A percentile compares a stretch with the other conserved stretches of the same genome.
These are phyloP conservation scores for Drosophila vallismaia DNA, from an alignment of 2,888 invertebrate genomes.

Conservation along the genomic window DNA sequence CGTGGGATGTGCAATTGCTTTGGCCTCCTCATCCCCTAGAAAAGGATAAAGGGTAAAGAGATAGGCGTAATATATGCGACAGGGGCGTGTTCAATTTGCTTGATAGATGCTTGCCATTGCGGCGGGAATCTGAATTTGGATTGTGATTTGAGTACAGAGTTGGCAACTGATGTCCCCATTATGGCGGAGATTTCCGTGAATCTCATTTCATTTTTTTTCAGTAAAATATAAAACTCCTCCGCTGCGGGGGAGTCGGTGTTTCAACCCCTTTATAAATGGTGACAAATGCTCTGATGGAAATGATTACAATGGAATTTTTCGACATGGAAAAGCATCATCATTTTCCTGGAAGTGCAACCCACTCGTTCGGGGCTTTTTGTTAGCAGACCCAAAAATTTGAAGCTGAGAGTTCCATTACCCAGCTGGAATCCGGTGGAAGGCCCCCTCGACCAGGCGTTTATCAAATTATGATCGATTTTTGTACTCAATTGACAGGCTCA, in stretches of 20 bases:
- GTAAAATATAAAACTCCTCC: constrained; percentile 1
- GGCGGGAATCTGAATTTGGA: constrained; percentile 32
- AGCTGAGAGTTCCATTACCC: constrained; percentile 15
- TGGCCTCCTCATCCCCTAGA: not conserved
- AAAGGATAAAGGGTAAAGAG: constrained; percentile 45
- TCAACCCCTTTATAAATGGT: constrained; percentile 21
- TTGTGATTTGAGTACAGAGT: constrained; percentile 37
- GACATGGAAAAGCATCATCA: constrained; percentile 11
- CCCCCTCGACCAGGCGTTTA: constrained; percentile 55
- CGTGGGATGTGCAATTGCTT: constrained; percentile 47
- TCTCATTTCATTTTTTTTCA: constrained; percentile 28
- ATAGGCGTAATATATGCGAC: constrained; percentile 47
- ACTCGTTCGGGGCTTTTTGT: constrained; percentile 2
- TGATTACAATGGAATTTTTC: constrained; percentile 28
- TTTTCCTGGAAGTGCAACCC: constrained; percentile 10
- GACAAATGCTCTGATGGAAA: constrained; percentile 30
- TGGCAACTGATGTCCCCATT: constrained; percentile 55
- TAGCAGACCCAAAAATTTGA: constrained; percentile 3
- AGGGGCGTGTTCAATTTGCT: constrained; percentile 67
- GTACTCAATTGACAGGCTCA: constrained; percentile 44
- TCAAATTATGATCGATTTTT: constrained; percentile 74
- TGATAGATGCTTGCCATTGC: constrained; percentile 68
- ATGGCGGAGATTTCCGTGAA: constrained; percentile 36
- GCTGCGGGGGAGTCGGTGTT: constrained; percentile 9
- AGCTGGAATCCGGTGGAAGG: not conserved